Evolutionary conservation across 2,797 vertebrate genomes (phyloP), one percentile per base, ranked within the genome.

Genomic region (Leptodactylus fallax): DNA sequence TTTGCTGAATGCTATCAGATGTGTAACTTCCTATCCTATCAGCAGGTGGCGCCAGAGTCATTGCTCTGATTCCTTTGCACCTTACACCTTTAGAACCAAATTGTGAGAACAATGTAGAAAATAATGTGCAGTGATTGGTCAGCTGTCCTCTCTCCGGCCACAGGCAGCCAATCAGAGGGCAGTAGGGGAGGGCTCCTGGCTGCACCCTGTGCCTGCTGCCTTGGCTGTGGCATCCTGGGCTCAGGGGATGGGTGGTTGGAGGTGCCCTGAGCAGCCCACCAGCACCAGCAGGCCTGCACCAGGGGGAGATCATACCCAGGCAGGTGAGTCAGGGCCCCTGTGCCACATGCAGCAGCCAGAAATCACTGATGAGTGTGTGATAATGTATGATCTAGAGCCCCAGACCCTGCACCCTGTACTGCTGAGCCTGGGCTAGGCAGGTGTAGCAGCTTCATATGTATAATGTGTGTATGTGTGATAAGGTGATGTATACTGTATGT

Each of bases 121-220:
- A 6, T 45, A 49, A 21, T 19, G 10, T 67, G 19, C 60, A 21
- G 61, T 67, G 80, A 81, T 81, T 81, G 80, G 80, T 51, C 61
- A 25, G 21, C 6, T 49, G 45, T n/a, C 60, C 19, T 7, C 11
- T 21, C 58, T 12, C 3, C 19, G 58, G 23, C 14, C 36, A 16
- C 17, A 10, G 16, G 55, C 45, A 81, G 58, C 80, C 80, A 81
- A 81, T 81, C 58, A 13, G 21, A 14, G 10, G 45, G 27, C 45
- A 1, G 80, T 11, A 61, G 19, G 80, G 80, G 80, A 65, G 60
- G 80, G 80, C 36, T 45, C 53, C 55, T 60, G 77, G 77, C 47
- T 79, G 77, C 53, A 21, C 77, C 53, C 53, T 58, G 77, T 79
- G 77, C 77, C 76, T 79, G 77, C 55, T 56, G 49, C 21, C 45